A percentile compares a stretch with the other conserved stretches of the same genome.
Conservation (phyloP, 1,140 invertebrate genomes). For the Pachyrhynchus sulphureomaculatus region DNA sequence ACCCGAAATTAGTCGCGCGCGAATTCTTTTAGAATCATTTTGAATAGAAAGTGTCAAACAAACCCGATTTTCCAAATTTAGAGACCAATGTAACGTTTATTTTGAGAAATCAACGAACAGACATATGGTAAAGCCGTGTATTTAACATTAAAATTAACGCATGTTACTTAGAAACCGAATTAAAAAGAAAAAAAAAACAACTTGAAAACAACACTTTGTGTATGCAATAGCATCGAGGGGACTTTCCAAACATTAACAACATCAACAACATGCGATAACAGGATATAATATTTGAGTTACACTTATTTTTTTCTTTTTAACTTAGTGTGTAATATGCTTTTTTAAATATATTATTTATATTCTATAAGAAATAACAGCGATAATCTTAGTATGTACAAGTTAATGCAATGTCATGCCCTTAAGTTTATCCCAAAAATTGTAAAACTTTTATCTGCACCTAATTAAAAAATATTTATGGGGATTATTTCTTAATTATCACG, state of each 20-base stretch:
- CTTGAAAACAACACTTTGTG: constrained; percentile 4
- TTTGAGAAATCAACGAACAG: background rate
- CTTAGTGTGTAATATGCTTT: constrained; percentile 40
- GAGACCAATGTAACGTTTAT: no score
- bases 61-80: no score
- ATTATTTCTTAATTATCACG: no score
- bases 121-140: constrained; percentile 4
- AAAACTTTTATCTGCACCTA: background rate
- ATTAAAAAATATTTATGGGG: background rate
- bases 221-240: constrained; percentile 12
- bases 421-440: constrained; percentile 3
- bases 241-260: constrained; percentile 50
- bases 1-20: no score
- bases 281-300: constrained; percentile 48
- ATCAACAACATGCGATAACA: constrained; percentile 53
- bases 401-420: constrained; percentile 13
- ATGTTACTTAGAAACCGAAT: constrained; percentile 10
- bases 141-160: constrained; percentile 16
- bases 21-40: no score
- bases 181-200: constrained; percentile 9
- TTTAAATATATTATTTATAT: constrained; percentile 37
- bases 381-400: constrained; percentile 23
- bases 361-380: constrained; percentile 46
- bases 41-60: no score
- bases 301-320: constrained; percentile 41